Percentiles rank a stretch among this genome's conserved stretches.
Conservation (phyloP, 2,888 invertebrate species). For the Lasius fuliginosus region DNA sequence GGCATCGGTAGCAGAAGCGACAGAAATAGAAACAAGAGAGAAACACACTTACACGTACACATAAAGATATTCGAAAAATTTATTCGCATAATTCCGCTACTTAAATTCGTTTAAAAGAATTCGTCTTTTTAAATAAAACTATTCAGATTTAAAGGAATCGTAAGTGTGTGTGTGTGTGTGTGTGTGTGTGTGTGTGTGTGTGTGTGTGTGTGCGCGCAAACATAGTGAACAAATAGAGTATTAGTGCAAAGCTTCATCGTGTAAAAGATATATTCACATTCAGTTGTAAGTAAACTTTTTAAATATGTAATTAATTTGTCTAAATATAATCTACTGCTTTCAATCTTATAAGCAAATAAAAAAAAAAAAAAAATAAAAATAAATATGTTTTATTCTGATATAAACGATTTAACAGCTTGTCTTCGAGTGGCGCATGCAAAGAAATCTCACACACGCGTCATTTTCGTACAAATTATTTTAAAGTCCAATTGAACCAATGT, state of each 20-base stretch:
- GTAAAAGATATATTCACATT: constrained; percentile 1
- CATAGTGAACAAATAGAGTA: background rate
- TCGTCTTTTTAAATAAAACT: background rate
- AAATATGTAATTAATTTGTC: constrained; percentile 10
- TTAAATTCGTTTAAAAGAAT: background rate
- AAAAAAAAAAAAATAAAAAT: background rate
- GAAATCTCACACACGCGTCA: background rate
- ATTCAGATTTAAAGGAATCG: constrained; percentile 1
- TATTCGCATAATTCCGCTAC: constrained; percentile 6
- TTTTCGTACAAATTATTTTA: background rate
- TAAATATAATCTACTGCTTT: background rate
- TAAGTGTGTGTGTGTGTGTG: background rate
- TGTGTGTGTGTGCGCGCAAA: background rate
- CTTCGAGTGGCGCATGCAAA: constrained; percentile 35
- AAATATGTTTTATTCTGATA: background rate
- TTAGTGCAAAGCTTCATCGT: background rate
- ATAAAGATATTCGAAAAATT: constrained; percentile 8
- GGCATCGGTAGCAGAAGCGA: constrained; percentile 62
- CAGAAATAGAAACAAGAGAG: constrained; percentile 43
- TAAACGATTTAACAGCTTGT: background rate
- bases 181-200: no score
- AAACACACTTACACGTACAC: constrained; percentile 4
- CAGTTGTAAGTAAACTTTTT: background rate
- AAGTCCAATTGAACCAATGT: background rate
- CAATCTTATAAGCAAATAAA: background rate